Evolutionary conservation across 1,140 invertebrate species (phyloP), one percentile per base, ranked within the genome.

Genomic region (Ostrea denselamellosa): DNA sequence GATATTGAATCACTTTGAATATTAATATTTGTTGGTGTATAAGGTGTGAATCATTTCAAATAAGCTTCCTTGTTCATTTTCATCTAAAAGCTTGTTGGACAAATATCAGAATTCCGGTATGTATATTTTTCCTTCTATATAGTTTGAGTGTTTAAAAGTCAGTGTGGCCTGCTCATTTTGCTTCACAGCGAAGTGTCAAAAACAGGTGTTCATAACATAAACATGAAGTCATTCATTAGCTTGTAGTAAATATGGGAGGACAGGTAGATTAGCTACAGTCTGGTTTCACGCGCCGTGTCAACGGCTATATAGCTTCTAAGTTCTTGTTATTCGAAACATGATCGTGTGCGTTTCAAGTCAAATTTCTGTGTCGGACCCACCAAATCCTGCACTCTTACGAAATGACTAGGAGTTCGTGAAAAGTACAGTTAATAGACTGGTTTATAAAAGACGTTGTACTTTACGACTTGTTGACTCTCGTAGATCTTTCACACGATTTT

Each of bases 161-260:
- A 44, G 34, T 44, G 34, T 44, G 34, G 5, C 34, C 34, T 44
- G 34, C 34, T 44, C 25, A 77, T 34, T 77, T 28, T 14, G 25
- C 68, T 77, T 28, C 10, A 77, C 25, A 77, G 68, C 28, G 58
- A 77, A 34, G 8, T 77, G 68, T 77, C 68, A 77, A 77, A 25
- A 34, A 25, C 68, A 77, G 68, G 68, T 77, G 68, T 77, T 77
- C 68, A 77, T 77, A 25, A 77, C 68, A 77, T 77, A 34, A 77
- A 77, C 25, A 28, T 77, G 68, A 77, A 77, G 68, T 34, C 25
- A 34, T 77, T 77, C 28, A 77, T 77, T 25, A 77, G 68, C 28
- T 77, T 77, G 68, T 34, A 28, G 68, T 77, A n/a, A 12, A 34
- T 28, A 28, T 77, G 68, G 68, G 68, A 77, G 68, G 68, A 77